Percentiles rank a stretch among this genome's conserved stretches.
These are phyloP conservation scores for Scotopteryx bipunctaria DNA, from an alignment of 2,888 invertebrate species.

Conservation along the genomic window DNA sequence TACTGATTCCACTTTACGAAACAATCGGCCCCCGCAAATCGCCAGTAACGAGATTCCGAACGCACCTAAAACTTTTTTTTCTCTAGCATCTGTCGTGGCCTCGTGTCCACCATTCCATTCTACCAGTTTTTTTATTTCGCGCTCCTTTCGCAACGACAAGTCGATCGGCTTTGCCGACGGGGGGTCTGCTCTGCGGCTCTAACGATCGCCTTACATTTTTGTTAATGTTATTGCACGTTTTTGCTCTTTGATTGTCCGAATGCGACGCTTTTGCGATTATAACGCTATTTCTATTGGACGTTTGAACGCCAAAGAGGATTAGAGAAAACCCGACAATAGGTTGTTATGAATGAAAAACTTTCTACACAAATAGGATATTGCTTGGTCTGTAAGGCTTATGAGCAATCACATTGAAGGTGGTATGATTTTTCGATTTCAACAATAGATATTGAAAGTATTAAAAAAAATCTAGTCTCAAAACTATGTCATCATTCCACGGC, in stretches of 20 bases:
- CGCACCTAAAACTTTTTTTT: conserved; percentile 54
- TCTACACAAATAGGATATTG: conserved; percentile 32
- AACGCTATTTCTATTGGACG: conserved; percentile 54
- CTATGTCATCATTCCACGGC: too few relatives aligned
- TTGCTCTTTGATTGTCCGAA: conserved; percentile 75
- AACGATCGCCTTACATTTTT: conserved; percentile 70
- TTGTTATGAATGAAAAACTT: conserved; percentile 45
- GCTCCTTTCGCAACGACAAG: conserved; percentile 57
- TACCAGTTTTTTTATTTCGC: conserved; percentile 49
- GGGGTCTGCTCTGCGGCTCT: conserved; percentile 67
- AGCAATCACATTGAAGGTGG: conserved; percentile 25
- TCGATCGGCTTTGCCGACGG: conserved; percentile 75
- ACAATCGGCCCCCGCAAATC: conserved; percentile 60
- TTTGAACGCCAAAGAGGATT: conserved; percentile 64
- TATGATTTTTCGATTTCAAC: background rate
- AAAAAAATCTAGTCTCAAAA: too few relatives aligned
- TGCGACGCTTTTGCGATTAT: conserved; percentile 73
- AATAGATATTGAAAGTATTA: too few relatives aligned
- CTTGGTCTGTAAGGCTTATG: conserved; percentile 33
- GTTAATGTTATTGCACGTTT: conserved; percentile 62
- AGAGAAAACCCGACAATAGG: conserved; percentile 47
- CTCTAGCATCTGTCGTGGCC: conserved; percentile 72
- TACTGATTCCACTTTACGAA: conserved; percentile 58
- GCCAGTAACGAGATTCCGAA: conserved; percentile 64
- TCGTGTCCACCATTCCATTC: conserved; percentile 76